Evolutionary conservation across 1,140 invertebrate genomes (phyloP).

Genomic region (Lamellibrachia luymesi): DNA sequence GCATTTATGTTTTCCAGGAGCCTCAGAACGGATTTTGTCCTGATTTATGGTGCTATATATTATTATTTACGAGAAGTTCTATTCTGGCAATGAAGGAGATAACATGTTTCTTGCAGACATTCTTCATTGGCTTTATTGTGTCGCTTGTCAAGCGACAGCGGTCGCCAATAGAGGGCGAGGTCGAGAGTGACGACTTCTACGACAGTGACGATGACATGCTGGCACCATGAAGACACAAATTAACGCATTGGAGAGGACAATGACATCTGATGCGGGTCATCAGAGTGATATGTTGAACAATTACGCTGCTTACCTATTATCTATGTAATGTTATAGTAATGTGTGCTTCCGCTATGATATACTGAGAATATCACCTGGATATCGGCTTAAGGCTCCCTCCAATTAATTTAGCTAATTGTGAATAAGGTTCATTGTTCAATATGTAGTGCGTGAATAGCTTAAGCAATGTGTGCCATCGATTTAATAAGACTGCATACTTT

Average conservation of each 20-base stretch:
- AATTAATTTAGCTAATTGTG: too few species aligned
- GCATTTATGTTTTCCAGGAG: too few species aligned
- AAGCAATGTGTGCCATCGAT: too few species aligned
- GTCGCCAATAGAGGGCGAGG: constrained; percentile 49
- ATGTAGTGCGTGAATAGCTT: too few species aligned
- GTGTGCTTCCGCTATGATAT: not conserved
- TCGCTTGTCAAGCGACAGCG: constrained; percentile 41
- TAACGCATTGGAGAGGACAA: not conserved
- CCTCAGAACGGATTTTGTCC: too few species aligned
- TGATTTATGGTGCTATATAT: too few species aligned
- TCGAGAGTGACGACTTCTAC: constrained; percentile 53
- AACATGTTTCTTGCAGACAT: constrained; percentile 37
- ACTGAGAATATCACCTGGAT: not conserved
- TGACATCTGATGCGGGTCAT: not conserved
- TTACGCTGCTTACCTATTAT: not conserved
- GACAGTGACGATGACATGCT: constrained; percentile 54
- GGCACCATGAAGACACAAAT: constrained; percentile 19
- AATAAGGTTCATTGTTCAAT: too few species aligned
- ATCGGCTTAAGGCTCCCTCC: not conserved
- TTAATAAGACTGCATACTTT: too few species aligned
- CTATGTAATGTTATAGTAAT: not conserved
- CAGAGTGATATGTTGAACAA: not conserved
- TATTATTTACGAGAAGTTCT: too few species aligned
- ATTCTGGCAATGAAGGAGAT: not conserved
- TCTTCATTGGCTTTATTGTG: constrained; percentile 48